A percentile compares a stretch with the other conserved stretches of the same genome.
Evolutionary conservation across 2,113 vertebrate species (phyloP).

Genomic region (Bos javanicus): DNA sequence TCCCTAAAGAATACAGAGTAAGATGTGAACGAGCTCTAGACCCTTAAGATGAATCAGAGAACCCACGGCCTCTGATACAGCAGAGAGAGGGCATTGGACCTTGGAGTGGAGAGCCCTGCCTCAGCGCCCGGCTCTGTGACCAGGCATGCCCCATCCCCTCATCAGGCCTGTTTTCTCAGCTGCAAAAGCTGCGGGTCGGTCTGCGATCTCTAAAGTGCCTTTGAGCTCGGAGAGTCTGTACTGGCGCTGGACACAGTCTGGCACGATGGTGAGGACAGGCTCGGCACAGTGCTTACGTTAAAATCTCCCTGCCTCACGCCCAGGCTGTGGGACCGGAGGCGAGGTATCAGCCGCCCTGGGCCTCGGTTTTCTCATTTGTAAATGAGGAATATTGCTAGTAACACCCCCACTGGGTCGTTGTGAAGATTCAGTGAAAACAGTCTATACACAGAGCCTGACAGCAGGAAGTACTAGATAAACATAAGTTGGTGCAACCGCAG

Average conservation of each 20-base stretch:
- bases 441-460: not conserved
- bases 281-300: not conserved
- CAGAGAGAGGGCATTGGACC: not conserved
- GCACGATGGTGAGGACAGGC: not conserved
- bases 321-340: not conserved
- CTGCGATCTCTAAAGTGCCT: not conserved
- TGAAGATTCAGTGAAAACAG: not conserved
- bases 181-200: not conserved
- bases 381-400: not conserved
- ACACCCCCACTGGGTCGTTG: not conserved
- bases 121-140: not conserved
- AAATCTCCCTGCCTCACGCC: not conserved
- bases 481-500: too few species aligned
- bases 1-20: not conserved
- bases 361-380: not conserved
- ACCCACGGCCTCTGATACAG: not conserved
- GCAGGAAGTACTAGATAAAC: not conserved
- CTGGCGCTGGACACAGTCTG: not conserved
- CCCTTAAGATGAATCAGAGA: not conserved
- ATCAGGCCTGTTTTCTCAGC: conserved; percentile 45
- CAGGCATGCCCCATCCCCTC: not conserved
- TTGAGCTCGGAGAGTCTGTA: not conserved
- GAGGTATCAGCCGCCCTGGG: not conserved
- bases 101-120: not conserved
- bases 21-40: not conserved